Conservation (phyloP, 2,888 invertebrate genomes). For the Amphipoea oculea region DNA sequence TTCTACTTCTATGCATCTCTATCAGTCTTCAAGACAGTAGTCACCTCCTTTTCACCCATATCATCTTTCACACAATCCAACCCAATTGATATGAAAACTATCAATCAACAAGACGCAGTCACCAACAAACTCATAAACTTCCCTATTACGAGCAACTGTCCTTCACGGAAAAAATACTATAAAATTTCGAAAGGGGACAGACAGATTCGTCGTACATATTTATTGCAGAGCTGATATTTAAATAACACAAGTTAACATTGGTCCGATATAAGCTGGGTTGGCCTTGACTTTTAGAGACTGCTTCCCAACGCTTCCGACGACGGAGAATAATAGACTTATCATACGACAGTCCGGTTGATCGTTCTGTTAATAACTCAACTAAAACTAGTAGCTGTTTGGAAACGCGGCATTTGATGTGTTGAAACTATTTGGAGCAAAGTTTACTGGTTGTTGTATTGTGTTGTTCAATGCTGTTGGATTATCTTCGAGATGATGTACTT, state of each 20-base stretch:
- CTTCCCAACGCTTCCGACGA: conserved; percentile 86
- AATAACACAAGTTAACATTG: conserved; percentile 90
- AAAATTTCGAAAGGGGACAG: conserved; percentile 86
- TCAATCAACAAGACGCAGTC: not conserved
- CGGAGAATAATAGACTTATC: conserved; percentile 78
- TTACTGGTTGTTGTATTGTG: conserved; percentile 50
- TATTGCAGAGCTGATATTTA: conserved; percentile 85
- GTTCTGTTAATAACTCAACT: conserved; percentile 47
- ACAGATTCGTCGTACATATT: conserved; percentile 75
- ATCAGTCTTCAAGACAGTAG: no score
- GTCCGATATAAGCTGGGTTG: conserved; percentile 82
- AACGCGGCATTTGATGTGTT: conserved; percentile 64
- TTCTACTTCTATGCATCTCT: not conserved
- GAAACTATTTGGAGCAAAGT: conserved; percentile 64
- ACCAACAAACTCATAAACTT: conserved; percentile 43
- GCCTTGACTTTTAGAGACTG: conserved; percentile 88
- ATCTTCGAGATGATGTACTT: conserved; percentile 17
- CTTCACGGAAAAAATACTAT: conserved; percentile 80
- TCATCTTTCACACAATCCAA: not conserved
- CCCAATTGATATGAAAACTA: not conserved
- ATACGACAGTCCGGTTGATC: conserved; percentile 59
- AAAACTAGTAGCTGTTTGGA: conserved; percentile 60
- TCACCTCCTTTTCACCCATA: not conserved
- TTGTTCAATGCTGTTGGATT: conserved; percentile 32
- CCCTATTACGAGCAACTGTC: conserved; percentile 70